Base-by-base conservation (phyloP, 2,113 vertebrate species). In the Trichechus manatus region DNA sequence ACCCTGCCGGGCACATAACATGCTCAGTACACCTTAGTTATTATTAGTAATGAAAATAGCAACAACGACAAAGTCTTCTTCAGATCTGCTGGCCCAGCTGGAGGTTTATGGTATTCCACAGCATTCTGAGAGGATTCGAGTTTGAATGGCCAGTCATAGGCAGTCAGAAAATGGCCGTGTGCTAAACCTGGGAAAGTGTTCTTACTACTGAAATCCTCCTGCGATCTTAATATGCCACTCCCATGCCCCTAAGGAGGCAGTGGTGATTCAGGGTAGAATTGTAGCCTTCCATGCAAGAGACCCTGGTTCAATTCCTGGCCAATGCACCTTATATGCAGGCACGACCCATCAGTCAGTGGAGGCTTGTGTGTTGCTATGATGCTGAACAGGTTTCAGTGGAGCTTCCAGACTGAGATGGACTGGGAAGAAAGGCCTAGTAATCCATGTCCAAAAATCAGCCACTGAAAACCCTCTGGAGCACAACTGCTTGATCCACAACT, bases 171-270 rank as follows among this genome's bases (percentile, higher is more conserved):
- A 44, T 19, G 39, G 42, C 23, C 61, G 19, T 13, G 22, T 47
- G 25, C 50, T 70, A 27, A 44, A 83, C 39, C 22, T 1, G 29
- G 10, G 74, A 94, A 86, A 11, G 77, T 89, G 72, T n/a, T 66
- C 74, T 97, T 86, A 85, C n/a, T 68, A 91, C 75, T 86, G 14
- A 78, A 44, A 95, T 83, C 91, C 36, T 15, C 66, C 66, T 47
- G 85, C 33, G 86, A 66, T 27, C 83, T 93, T 66, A 33, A 11
- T 89, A 27, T 0, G 63, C 25, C 91, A 84, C 6, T 19, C 8
- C 44, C 9, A 25, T 8, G 5, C 33, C 84, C 53, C 47, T 89
- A 61, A 61, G 22, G 59, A 61, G 59, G 59, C 19, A 61, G 59
- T 22, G 22, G 59, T 61, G 59, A 23, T 61, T 61, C 19, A 23